Base-by-base conservation (phyloP, 2,888 invertebrate species). In the Augochlorella aurata region DNA sequence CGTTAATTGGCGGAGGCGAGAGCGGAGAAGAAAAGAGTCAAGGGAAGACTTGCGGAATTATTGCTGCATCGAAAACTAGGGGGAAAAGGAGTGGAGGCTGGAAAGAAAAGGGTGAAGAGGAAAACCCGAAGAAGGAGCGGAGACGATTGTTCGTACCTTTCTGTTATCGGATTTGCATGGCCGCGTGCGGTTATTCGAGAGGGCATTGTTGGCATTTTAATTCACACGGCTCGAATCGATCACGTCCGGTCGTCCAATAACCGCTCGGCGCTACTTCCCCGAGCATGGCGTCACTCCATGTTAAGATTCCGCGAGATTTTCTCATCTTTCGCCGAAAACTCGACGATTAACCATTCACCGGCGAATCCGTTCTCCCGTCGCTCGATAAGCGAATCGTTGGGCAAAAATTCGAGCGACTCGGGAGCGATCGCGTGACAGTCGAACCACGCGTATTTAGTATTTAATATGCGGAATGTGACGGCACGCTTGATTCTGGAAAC, bases 81-180 rank as follows among this genome's bases (percentile, higher is more conserved):
- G 63, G 66, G 61, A 14, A 65, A 52, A 50, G 74, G 65, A 61
- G 44, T 61, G 74, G 70, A 74, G 71, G 72, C 66, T 69, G 77
- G 78, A 77, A 38, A 85, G 77, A 81, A 82, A 86, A 83, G 72
- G 78, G 76, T 73, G 63, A 76, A 76, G 74, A 79, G 74, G 69
- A 82, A 81, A 84, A 77, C 65, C 49, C 77, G 74, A 72, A 73
- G 75, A 70, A 78, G 71, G 77, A 73, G 61, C 58, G 71, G 71
- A 66, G 77, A 87, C 80, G 81, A 87, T 87, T 81, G 87, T 85
- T 85, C 81, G 74, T 79, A 81, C 70, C 70, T 85, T 82, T 85
- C 77, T 89, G 88, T 90, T 90, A 88, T 88, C 87, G 87, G 88
- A 89, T 91, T 91, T 90, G 88, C 90, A 89, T 87, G 89, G 87